Percentiles rank a stretch among this genome's conserved stretches.
Conservation (phyloP, 2,888 invertebrate genomes). For the Machimus atricapillus region DNA sequence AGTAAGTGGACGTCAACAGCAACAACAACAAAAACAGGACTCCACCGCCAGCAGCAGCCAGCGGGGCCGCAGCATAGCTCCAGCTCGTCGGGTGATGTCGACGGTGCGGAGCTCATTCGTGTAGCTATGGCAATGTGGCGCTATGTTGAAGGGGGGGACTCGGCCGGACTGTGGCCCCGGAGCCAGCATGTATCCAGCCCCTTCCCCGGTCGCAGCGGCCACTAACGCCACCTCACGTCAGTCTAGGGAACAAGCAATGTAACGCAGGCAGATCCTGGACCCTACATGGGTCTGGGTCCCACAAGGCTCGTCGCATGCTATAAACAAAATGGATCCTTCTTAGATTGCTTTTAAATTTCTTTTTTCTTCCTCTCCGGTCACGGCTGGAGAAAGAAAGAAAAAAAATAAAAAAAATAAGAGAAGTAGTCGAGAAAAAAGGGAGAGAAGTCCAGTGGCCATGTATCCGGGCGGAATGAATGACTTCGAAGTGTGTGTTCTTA, state of each 20-base stretch:
- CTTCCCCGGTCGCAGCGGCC: not conserved
- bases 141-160: not conserved
- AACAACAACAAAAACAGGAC: not conserved
- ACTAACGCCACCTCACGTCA: conserved; percentile 6
- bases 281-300: conserved; percentile 35
- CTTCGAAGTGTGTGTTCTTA: conserved; percentile 37
- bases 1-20: conserved; percentile 31
- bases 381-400: not conserved
- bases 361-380: conserved; percentile 16
- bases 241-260: conserved; percentile 32
- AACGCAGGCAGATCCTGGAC: conserved; percentile 7
- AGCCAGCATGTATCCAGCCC: conserved; percentile 4
- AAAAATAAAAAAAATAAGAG: not conserved
- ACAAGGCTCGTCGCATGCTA: conserved; percentile 34
- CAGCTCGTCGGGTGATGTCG: not conserved
- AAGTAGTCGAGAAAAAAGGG: not conserved
- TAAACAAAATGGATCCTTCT: conserved; percentile 47
- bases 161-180: not conserved
- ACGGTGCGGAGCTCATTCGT: not conserved
- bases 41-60: not conserved
- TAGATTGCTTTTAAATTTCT: conserved; percentile 46
- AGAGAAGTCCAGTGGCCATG: conserved; percentile 13
- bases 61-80: not conserved
- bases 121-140: conserved; percentile 11
- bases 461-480: conserved; percentile 26